Evolutionary conservation across 2,113 vertebrate species (phyloP).

Genomic region (Eubucco bourcierii): DNA sequence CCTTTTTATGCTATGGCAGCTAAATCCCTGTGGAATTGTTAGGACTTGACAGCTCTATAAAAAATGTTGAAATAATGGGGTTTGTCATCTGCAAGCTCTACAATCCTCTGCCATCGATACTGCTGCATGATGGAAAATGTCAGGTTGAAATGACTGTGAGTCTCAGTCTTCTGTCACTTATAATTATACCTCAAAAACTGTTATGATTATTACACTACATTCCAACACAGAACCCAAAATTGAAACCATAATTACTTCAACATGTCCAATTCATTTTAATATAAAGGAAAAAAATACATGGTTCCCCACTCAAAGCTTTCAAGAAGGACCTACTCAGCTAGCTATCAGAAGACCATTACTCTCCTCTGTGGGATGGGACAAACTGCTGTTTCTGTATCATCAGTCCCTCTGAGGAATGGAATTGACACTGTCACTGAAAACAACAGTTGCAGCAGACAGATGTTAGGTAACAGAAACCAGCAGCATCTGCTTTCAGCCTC

Average conservation of each 20-base stretch:
- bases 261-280: background rate
- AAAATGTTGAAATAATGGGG: conserved; percentile 72
- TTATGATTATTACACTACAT: conserved; percentile 40
- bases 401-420: background rate
- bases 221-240: conserved; percentile 9
- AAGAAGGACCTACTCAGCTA: background rate
- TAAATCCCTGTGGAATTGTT: conserved; percentile 55
- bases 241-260: conserved; percentile 45
- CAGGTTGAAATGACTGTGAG: conserved; percentile 65
- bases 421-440: background rate
- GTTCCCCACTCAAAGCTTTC: background rate
- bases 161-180: conserved; percentile 70
- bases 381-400: background rate
- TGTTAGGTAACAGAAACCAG: background rate
- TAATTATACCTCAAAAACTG: conserved; percentile 49
- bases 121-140: conserved; percentile 70
- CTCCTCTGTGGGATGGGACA: background rate
- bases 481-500: background rate
- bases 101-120: conserved; percentile 69
- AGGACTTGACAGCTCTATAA: conserved; percentile 63
- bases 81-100: conserved; percentile 64
- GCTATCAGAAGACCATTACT: background rate
- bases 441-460: background rate
- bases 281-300: background rate
- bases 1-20: conserved; percentile 37